Evolutionary conservation across 2,797 vertebrate genomes (phyloP), one percentile per base, ranked within the genome.

Genomic region (Darevskia mixta): DNA sequence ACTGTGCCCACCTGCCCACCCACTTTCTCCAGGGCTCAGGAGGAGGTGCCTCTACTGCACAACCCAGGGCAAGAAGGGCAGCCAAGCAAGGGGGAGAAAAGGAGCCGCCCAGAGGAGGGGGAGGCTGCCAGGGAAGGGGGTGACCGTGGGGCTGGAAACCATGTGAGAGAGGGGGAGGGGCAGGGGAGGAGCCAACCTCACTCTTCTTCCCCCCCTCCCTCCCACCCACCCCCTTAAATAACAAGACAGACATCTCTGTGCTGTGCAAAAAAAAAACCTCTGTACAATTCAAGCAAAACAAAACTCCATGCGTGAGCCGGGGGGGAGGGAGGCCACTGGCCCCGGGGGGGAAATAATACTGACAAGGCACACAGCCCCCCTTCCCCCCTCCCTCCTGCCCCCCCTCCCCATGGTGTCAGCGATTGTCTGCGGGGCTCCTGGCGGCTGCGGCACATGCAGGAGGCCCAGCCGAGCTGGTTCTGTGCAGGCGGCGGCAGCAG

Each of bases 251-350:
- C 84, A 86, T 87, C 85, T 91, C 87, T 92, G 94, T 94, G 95
- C 93, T 96, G 95, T 96, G 95, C 95, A 96, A 96, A 89, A 85
- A 79, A 79, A 95, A 94, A 90, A 89, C 91, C 91, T 92, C 93
- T 92, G 94, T 95, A 96, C 95, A 95, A 93, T 92, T 94, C 93
- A 91, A 96, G 94, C 95, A 94, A 92, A 96, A 93, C 91, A 91
- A 82, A 95, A 95, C 91, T 94, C 95, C 95, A 95, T 94, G 95
- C 94, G 84, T 89, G 91, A 92, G 82, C 61, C 0, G n/a, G 45
- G 49, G 61, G 73, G 32, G 20, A 23, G 72, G 27, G 29, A 89
- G 49, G 86, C 49, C 23, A 25, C 27, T 86, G 71, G 90, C 92
- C 3, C 11, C 83, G 90, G 87, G 83, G 49, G 49, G 91, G 90